A percentile compares a stretch with the other conserved stretches of the same genome.
These are phyloP conservation scores for Leptocoma aspasia DNA, from an alignment of 2,113 vertebrate species.

Conservation along the genomic window DNA sequence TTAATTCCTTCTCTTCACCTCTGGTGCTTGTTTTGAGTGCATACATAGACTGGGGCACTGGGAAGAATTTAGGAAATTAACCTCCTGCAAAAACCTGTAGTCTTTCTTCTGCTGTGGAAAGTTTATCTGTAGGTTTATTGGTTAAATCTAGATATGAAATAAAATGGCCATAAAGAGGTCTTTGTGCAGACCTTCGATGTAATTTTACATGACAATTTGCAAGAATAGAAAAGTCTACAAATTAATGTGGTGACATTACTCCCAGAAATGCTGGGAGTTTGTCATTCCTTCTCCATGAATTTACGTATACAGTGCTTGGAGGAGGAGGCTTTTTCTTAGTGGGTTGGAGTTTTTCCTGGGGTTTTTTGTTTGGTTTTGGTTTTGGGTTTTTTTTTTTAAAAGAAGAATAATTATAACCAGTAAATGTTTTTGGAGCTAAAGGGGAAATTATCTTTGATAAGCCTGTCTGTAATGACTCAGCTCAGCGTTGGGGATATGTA, in stretches of 20 bases:
- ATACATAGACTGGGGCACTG: not conserved
- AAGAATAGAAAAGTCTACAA: not conserved
- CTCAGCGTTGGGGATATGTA: not conserved
- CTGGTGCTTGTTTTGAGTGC: not conserved
- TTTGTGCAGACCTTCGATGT: not conserved
- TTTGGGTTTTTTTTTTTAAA: not conserved
- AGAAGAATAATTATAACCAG: not conserved
- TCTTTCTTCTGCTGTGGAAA: not conserved
- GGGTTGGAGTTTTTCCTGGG: not conserved
- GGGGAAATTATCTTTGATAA: not conserved
- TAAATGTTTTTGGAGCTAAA: not conserved
- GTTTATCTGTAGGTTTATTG: not conserved
- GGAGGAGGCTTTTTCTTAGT: not conserved
- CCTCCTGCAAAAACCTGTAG: not conserved
- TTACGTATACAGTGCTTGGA: not conserved
- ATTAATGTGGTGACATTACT: not conserved
- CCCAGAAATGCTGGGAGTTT: not conserved
- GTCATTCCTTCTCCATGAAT: not conserved
- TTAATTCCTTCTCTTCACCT: not conserved
- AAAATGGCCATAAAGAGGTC: not conserved
- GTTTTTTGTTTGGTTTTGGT: not conserved
- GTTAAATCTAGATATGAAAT: not conserved
- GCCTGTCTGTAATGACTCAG: slow-evolving; percentile 7
- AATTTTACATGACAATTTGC: not conserved
- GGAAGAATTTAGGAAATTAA: not conserved